Evolutionary conservation across 2,888 invertebrate species (phyloP).

Genomic region (Polymixis flavicincta): DNA sequence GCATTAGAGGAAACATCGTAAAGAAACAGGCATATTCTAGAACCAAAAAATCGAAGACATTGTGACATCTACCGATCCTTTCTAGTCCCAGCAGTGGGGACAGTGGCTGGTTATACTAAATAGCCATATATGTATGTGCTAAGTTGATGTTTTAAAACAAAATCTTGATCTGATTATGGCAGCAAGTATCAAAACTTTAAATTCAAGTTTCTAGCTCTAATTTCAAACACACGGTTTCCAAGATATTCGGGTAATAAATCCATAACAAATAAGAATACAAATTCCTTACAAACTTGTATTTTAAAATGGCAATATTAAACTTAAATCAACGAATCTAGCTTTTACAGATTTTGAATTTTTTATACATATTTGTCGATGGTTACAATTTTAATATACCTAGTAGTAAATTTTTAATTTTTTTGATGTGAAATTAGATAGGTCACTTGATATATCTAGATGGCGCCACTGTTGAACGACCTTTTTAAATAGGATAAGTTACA

Average conservation of each 20-base stretch:
- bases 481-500: background rate
- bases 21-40: too few relatives aligned
- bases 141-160: background rate
- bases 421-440: constrained; percentile 46
- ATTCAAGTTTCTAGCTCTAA: constrained; percentile 6
- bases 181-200: constrained; percentile 20
- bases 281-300: constrained; percentile 17
- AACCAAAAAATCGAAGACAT: too few relatives aligned
- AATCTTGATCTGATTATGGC: constrained; percentile 15
- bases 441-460: constrained; percentile 35
- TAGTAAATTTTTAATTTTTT: constrained; percentile 55
- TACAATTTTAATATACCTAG: constrained; percentile 37
- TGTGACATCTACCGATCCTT: too few relatives aligned
- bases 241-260: background rate
- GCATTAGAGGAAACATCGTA: too few relatives aligned
- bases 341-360: constrained; percentile 57
- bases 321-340: constrained; percentile 60
- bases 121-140: background rate
- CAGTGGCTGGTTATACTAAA: background rate
- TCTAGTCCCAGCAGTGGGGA: too few relatives aligned
- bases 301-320: constrained; percentile 46
- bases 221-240: constrained; percentile 8
- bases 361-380: constrained; percentile 54
- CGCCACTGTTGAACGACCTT: constrained; percentile 27
- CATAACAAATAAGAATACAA: background rate